Conservation (phyloP, 2,797 vertebrate species). For the Eulemur mongoz region DNA sequence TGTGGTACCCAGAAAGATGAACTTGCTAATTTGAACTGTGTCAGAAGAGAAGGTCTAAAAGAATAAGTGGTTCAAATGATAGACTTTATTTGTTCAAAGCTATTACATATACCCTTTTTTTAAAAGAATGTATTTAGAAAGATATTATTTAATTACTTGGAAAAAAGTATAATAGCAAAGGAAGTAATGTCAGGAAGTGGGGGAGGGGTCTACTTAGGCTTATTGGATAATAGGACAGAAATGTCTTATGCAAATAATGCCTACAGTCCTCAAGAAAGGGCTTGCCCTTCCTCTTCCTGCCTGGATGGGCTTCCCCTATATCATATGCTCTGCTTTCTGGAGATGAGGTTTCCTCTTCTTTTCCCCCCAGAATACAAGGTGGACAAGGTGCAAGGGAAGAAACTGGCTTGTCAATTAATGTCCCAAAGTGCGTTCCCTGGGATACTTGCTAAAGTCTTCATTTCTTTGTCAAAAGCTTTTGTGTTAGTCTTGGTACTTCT, state of each 20-base stretch:
- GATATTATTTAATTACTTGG: conserved; percentile 31
- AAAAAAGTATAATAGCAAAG: not conserved
- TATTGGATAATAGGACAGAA: not conserved
- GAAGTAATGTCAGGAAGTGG: not conserved
- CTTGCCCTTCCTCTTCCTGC: not conserved
- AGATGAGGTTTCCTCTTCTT: not conserved
- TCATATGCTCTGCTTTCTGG: not conserved
- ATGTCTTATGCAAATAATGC: not conserved
- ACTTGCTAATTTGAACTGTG: not conserved
- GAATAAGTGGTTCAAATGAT: not conserved
- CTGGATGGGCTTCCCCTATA: not conserved
- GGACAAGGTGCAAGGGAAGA: not conserved
- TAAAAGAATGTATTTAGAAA: not conserved
- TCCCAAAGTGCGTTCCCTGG: not conserved
- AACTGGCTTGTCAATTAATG: not conserved
- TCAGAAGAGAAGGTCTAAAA: not conserved
- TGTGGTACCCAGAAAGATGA: not conserved
- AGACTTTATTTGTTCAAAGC: not conserved
- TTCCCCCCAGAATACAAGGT: not conserved
- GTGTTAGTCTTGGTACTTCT: not conserved
- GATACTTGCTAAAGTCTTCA: not conserved
- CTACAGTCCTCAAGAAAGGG: not conserved
- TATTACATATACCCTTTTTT: not conserved
- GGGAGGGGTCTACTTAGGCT: not conserved
- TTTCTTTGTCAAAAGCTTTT: not conserved